Evolutionary conservation across 92 coral and sea anemone genomes (phyloP), one percentile per base, ranked within the genome.

Genomic region (Galaxea fascicularis): DNA sequence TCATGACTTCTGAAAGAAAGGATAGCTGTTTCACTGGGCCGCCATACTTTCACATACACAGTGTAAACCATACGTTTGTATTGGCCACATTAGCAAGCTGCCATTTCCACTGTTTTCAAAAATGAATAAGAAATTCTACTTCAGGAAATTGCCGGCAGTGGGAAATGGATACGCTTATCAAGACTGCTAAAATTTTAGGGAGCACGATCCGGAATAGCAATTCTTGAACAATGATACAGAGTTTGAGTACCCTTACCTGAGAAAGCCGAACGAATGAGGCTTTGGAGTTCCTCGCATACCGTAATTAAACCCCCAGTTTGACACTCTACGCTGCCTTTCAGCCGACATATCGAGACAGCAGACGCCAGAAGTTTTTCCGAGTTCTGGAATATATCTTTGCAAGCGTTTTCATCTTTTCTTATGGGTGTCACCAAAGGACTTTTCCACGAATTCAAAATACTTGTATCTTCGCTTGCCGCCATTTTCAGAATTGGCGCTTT

Each of bases 231-330:
- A 35, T 35, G 41, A 6, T 35, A 35, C 41, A 35, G 6, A 35
- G 41, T 6, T 35, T 27, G 14, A 41, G 16, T 27, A 44, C 1
- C 53, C 97, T 82, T 22, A 95, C 99, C 99, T 24, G 96, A 80
- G 77, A 94, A 86, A 26, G 98, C 91, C 62, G 91, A 88, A 13
- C 99, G 96, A 85, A 94, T 87, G 29, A 96, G 84, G 66, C 99
- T 84, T 53, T 96, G 99, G 39, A 96, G 90, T 71, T 96, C 99
- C 72, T 96, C 99, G 63, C 95, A 92, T 15, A 96, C 99, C 11
- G 99, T 96, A 10, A 96, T 94, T 30, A 97, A 65, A 0, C 99
- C 99, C 1, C 99, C 99, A 20, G 96, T 95, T 83, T 97, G 99
- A 68, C 99, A 97, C 85, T 97, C 98, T 18, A 97, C 88, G 5